Evolutionary conservation across 2,888 invertebrate genomes (phyloP).

Genomic region (Diplazon laetatorius): DNA sequence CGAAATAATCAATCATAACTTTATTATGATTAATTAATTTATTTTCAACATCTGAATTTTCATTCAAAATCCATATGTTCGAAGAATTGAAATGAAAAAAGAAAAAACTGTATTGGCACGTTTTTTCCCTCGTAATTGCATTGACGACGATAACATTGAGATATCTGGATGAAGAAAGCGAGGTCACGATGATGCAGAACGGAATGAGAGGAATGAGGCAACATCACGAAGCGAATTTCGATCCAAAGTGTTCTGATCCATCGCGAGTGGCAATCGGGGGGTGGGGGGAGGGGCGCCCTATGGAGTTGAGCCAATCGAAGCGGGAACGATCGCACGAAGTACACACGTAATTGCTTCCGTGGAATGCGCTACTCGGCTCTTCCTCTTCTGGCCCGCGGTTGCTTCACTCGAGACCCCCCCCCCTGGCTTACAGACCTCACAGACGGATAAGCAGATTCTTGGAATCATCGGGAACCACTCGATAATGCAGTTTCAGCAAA

Average conservation of each 20-base stretch:
- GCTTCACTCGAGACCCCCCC: slow-evolving; percentile 6
- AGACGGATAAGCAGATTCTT: slow-evolving; percentile 49
- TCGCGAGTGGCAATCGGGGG: slow-evolving; percentile 39
- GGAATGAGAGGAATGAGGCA: slow-evolving; percentile 48
- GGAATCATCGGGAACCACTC: slow-evolving; percentile 31
- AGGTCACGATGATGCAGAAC: slow-evolving; percentile 1
- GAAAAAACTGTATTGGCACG: too few species aligned
- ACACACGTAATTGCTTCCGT: slow-evolving; percentile 63
- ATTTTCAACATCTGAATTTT: too few species aligned
- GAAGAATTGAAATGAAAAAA: too few species aligned
- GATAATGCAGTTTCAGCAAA: slow-evolving; percentile 44
- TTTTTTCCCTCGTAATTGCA: too few species aligned
- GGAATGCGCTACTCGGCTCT: slow-evolving; percentile 56
- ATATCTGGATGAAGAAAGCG: not conserved
- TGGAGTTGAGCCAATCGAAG: slow-evolving; percentile 54
- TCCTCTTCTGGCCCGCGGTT: slow-evolving; percentile 6
- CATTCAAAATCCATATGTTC: too few species aligned
- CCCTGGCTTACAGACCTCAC: slow-evolving; percentile 29
- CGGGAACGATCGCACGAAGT: slow-evolving; percentile 56
- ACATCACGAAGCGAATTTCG: slow-evolving; percentile 44
- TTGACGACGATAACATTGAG: not conserved
- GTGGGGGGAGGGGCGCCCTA: slow-evolving; percentile 5
- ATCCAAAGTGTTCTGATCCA: slow-evolving; percentile 58
- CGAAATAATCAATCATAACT: too few species aligned
- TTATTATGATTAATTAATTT: too few species aligned